Evolutionary conservation across 2,888 invertebrate genomes (phyloP), one percentile per base, ranked within the genome.

Genomic region (Polyploca ridens): DNA sequence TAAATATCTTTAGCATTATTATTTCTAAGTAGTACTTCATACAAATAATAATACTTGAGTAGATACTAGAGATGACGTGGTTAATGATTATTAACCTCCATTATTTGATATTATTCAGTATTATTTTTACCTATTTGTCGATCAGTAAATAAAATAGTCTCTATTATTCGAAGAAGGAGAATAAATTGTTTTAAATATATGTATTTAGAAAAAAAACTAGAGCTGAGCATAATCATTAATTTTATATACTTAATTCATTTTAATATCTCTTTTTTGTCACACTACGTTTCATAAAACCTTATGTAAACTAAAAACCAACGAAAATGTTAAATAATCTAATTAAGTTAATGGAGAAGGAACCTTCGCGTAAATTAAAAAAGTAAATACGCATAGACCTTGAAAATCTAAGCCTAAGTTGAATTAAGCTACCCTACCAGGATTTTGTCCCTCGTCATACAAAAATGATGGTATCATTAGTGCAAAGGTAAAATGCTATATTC

Each of bases 361-460:
- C 49, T 54, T 10, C 19, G 54, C 7, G 16, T n/a, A 46, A 54
- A 19, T 16, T 7, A 19, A 19, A 54, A 54, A 19, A 16, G 8
- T 16, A 49, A 54, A 54, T 54, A 54, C n/a, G 19, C 6, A 16
- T 2, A 19, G 54, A 1, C 19, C 16, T 10, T 54, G 16, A 54
- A 54, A 19, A 16, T 10, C 19, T 54, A 54, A 19, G 19, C 19
- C 19, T 54, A 14, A 54, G 19, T 19, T 14, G 8, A 54, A 54
- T 54, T 54, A 54, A 54, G 54, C 10, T 54, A 54, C 54, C 54
- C 10, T 54, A 54, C 54, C 54, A 19, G n/a, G 54, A 54, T 54
- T 54, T 54, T 54, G 54, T 54, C 54, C 19, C 54, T 19, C 3
- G 14, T 7, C 4, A 19, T 54, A 19, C 4, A 54, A n/a, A 49